Evolutionary conservation across 2,888 invertebrate genomes (phyloP), one percentile per base, ranked within the genome.

Genomic region (Prenolepis imparis): DNA sequence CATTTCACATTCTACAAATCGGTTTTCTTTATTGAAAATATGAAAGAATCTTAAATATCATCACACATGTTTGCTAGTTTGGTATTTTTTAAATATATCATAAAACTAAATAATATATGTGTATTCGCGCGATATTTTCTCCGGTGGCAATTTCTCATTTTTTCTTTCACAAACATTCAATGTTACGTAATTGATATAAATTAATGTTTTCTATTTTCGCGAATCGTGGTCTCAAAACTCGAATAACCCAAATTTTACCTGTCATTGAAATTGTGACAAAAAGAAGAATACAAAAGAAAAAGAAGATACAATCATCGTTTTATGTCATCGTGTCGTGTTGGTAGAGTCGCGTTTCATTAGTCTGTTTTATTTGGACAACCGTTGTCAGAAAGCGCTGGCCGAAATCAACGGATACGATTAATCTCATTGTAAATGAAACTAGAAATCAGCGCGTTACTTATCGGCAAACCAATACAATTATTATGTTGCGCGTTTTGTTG

Each of bases 401-500:
- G 41, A 78, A 78, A 78, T 70, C 70, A 78, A 78, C 66, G 80
- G 66, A 32, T 61, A 59, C 61, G 78, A 78, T 68, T 78, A 80
- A 83, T 70, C 28, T 68, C 68, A 70, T 78, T 70, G 52, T 78
- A 70, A 80, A 80, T 83, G 63, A 80, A 80, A 70, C 80, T 64
- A 70, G 83, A 83, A 80, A 63, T 63, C 63, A 32, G 78, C n/a
- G 18, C 44, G 57, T 21, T 77, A 82, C 57, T 75, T 74, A 74
- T 81, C 61, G 63, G 74, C 24, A 74, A 81, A 81, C 39, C 81
- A 61, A 81, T 63, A 41, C 44, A 9, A 74, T 63, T 63, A 61
- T 61, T 63, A 55, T 63, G 75, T 55, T 21, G 48, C 72, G 44
- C 41, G 32, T 78, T 63, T 63, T 55, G 57, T 57, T 39, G 32